A percentile compares a stretch with the other conserved stretches of the same genome.
Evolutionary conservation across 2,113 vertebrate species (phyloP).

Genomic region (Etheostoma cragini): DNA sequence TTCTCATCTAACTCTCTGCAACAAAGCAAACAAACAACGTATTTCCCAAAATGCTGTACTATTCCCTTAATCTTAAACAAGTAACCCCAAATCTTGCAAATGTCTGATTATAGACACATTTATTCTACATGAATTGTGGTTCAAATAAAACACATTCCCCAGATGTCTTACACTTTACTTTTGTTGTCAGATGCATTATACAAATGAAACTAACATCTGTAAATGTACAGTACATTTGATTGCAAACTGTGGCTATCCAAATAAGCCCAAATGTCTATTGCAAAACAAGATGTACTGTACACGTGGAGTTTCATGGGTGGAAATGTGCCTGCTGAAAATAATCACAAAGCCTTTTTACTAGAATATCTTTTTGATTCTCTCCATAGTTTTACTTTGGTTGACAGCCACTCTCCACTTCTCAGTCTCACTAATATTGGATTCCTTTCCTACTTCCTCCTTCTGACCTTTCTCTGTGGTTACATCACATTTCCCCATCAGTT

Average conservation of each 20-base stretch:
- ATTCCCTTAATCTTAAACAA: neutral
- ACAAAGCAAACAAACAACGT: neutral
- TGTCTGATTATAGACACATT: too few relatives aligned
- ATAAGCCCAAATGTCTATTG: neutral
- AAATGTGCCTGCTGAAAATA: constrained; percentile 10
- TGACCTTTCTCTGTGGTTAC: constrained; percentile 74
- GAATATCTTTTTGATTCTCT: constrained; percentile 25
- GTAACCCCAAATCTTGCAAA: neutral
- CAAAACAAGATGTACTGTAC: neutral
- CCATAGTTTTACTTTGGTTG: constrained; percentile 35
- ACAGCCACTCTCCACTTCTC: constrained; percentile 17
- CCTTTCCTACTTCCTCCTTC: constrained; percentile 18
- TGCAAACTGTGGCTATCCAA: neutral
- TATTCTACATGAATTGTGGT: too few relatives aligned
- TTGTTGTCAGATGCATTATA: too few relatives aligned
- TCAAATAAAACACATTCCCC: too few relatives aligned
- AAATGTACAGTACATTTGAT: too few relatives aligned
- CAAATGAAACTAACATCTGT: too few relatives aligned
- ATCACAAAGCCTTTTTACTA: constrained; percentile 24
- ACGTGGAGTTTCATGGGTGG: neutral
- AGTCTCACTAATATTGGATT: constrained; percentile 33
- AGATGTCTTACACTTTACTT: too few relatives aligned
- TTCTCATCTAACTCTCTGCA: too few relatives aligned
- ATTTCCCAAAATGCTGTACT: neutral
- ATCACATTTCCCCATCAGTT: constrained; percentile 62